phyloP scores from a whole-genome alignment of 2,888 invertebrate genomes.

The Calameuta idolon region DNA sequence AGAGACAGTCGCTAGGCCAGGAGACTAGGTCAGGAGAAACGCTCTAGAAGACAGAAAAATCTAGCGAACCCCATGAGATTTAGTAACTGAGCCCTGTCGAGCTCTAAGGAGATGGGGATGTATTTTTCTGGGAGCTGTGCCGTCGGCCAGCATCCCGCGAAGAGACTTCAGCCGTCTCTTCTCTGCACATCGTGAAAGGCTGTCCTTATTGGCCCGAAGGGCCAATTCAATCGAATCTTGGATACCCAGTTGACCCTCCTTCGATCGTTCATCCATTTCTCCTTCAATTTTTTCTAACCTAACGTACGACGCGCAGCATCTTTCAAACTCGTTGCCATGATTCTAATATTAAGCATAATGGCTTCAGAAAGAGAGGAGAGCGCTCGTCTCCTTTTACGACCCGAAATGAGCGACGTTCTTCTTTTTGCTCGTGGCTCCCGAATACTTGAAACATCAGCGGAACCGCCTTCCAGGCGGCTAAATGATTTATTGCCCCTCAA shows the following conservation, averaged over 20 bases:
- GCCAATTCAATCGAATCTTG: not conserved
- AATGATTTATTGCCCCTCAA: not conserved
- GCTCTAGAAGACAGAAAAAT: not conserved
- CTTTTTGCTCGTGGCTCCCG: not conserved
- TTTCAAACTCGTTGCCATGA: not conserved
- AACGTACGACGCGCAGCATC: not conserved
- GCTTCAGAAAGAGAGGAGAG: not conserved
- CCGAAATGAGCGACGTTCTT: not conserved
- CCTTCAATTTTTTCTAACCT: not conserved
- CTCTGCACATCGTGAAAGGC: too few relatives aligned
- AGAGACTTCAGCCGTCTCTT: too few relatives aligned
- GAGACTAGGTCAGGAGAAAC: not conserved
- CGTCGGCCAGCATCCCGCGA: too few relatives aligned
- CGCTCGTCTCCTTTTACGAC: not conserved
- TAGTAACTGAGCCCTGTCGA: too few relatives aligned
- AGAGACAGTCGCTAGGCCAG: not conserved
- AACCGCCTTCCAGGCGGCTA: not conserved
- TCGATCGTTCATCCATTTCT: not conserved
- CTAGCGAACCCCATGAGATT: not conserved
- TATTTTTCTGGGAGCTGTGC: not conserved
- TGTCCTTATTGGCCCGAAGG: not conserved
- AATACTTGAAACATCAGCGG: not conserved
- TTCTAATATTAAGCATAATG: not conserved
- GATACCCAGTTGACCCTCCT: not conserved
- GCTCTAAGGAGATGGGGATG: not conserved